Base-by-base conservation (phyloP, 2,113 vertebrate species). In the Oryzias javanicus region DNA sequence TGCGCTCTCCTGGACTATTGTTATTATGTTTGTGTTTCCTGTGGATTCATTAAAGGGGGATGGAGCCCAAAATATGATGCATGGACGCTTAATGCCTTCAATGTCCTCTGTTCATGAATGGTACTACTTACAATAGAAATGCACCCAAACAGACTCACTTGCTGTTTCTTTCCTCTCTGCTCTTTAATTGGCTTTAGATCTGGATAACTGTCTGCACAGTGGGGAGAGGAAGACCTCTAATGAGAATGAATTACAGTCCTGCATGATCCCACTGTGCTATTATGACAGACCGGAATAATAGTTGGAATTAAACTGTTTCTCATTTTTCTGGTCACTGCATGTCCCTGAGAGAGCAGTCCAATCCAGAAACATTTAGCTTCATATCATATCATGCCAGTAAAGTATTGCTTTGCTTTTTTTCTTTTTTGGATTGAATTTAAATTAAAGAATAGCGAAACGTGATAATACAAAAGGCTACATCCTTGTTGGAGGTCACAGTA, bases 231-330 rank as follows among this genome's bases (percentile, higher is more conserved):
- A 72, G 60, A 55, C 25, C 68, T 78, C 63, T 74, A 73, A 79
- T 76, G 64, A 80, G 73, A 67, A 81, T 47, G 70, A 55, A 79
- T 74, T 55, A 71, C 59, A 75, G 64, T 64, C 70, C 77, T 74
- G 49, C 35, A 64, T 55, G 57, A 45, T 72, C 44, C 66, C 67
- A 58, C 54, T 80, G 59, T 60, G 77, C 64, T 60, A 35, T 60
- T 56, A 74, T 56, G 4, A 55, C 40, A 40, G 51, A 52, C 46
- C 59, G 18, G 62, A 80, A 74, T 74, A 49, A 74, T 51, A 58
- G 46, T 62, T n/a, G 40, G 67, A 79, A 70, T 78, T 45, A 78
- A 75, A 60, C 44, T 64, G 63, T 64, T 69, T 65, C 48, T 53
- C 55, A 52, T 78, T 78, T 78, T 64, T 41, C 59, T 57, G 65